Evolutionary conservation across 2,797 vertebrate species (phyloP).

Genomic region (Pantherophis alleghaniensis): DNA sequence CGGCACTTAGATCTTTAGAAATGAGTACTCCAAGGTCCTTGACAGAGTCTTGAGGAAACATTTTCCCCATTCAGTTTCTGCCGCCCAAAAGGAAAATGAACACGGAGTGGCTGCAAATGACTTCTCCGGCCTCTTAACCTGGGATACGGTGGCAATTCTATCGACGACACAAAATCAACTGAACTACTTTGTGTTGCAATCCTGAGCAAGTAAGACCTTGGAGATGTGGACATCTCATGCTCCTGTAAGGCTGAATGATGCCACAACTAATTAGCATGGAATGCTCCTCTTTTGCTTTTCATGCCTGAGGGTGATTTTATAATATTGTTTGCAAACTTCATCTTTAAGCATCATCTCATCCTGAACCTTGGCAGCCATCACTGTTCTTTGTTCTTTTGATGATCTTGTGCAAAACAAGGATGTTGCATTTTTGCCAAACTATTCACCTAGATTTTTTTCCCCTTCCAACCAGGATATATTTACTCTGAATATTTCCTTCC

Average conservation of each 20-base stretch:
- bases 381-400: background rate
- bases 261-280: background rate
- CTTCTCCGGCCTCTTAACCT: background rate
- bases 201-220: background rate
- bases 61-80: too few species aligned
- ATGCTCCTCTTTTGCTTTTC: background rate
- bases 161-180: background rate
- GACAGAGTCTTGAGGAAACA: too few species aligned
- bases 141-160: background rate
- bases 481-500: background rate
- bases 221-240: too few species aligned
- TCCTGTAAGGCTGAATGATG: background rate
- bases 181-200: background rate
- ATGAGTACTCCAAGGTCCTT: too few species aligned
- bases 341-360: background rate
- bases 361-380: background rate
- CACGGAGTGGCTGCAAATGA: background rate
- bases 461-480: background rate
- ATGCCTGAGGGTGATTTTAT: background rate
- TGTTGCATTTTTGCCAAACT: background rate
- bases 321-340: background rate
- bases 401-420: background rate
- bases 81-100: too few species aligned
- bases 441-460: fast-evolving
- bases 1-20: too few species aligned